Evolutionary conservation across 1,140 invertebrate species (phyloP), one percentile per base, ranked within the genome.

Genomic region (Pemphigus obesinymphae): DNA sequence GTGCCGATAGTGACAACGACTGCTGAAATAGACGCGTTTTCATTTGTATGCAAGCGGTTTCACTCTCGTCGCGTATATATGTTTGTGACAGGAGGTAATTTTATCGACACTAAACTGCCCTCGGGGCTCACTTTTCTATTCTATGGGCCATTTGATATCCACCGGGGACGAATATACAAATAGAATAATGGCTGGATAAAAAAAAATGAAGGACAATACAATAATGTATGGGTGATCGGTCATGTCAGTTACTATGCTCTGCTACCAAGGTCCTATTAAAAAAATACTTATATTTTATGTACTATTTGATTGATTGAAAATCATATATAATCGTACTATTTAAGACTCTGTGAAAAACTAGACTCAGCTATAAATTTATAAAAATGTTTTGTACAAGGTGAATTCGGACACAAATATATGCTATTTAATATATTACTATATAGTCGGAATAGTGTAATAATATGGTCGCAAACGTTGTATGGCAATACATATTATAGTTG

Each of bases 1-100:
- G 37, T 66, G 0, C 6, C n/a, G 5, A 68, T 31, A 63, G 10
- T 26, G 5, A 37, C 31, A 40, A 43, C n/a, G 5, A 4, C 20
- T 5, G 5, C 0, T 43, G n/a, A 34, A 4, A 11, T 53, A 6
- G 11, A 43, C 37, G 7, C 20, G 23, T 20, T 3, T 70, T 70
- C 6, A 45, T 45, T 43, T 5, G 15, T 29, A 15, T 10, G 3
- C 34, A 10, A n/a, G 20, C n/a, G 34, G 34, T 20, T 20, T 50
- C 15, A 66, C 8, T 66, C 31, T 66, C 37, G 8, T 23, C 8
- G 34, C 13, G n/a, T 11, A 15, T 23, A 10, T 23, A 23, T 15
- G 75, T 61, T 78, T 43, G 31, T 29, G 75, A 55, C 34, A 58
- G 34, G 8, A 40, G 53, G 50, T 40, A 43, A 78, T 78, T 78